Evolutionary conservation across 2,888 invertebrate species (phyloP), one percentile per base, ranked within the genome.

Genomic region (Lasioglossum vierecki): DNA sequence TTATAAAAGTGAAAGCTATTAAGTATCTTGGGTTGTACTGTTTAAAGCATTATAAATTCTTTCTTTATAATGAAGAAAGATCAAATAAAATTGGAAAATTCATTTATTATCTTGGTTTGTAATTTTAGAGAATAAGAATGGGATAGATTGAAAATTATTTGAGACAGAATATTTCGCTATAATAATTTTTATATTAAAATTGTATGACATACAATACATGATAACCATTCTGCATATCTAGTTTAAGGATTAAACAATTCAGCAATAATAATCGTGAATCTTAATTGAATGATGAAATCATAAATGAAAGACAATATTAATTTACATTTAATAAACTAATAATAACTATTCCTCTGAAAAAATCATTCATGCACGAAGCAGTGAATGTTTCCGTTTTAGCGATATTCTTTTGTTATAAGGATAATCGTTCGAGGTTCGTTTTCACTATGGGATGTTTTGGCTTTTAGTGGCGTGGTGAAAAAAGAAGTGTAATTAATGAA

Each of bases 401-500:
- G 18, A 18, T 22, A 4, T 30, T 68, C 6, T 22, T 68, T 82
- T 70, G 41, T 75, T 5, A n/a, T 46, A 30, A 30, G 18, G 8
- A 8, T 82, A 75, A 83, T 77, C 76, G 83, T 35, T 15, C 26
- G 39, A 57, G 18, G 22, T 66, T 44, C 63, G 68, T 49, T 30
- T 44, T 60, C 35, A n/a, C 11, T 49, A 22, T 15, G n/a, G 53
- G 44, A 35, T 83, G 46, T 83, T 84, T 73, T 44, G 30, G 30
- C 53, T 76, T 57, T 83, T 76, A 71, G 83, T 22, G 77, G 41
- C 35, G 35, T 22, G 11, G 13, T 18, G 15, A 71, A 70, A 63
- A 76, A 57, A 18, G 63, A 30, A 63, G 13, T 26, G 70, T 83
- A 84, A 84, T 77, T 84, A 84, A 78, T 77, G 77, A 84, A 84